Evolutionary conservation across 2,113 vertebrate species (phyloP).

Genomic region (Cyprinodon tularosa): DNA sequence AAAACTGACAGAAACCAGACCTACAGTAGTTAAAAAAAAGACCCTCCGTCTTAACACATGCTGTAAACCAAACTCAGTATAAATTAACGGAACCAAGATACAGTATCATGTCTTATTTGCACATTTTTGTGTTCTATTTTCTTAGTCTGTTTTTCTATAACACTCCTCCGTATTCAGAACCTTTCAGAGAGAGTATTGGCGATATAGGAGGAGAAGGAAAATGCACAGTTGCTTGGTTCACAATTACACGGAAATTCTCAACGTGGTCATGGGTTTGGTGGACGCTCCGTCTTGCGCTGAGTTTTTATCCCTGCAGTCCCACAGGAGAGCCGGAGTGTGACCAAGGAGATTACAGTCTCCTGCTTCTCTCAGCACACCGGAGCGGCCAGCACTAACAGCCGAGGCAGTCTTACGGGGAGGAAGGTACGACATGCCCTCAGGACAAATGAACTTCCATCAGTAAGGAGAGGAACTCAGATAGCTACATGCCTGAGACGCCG

Average conservation of each 20-base stretch:
- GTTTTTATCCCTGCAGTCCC: conserved; percentile 74
- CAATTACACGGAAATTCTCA: conserved; percentile 82
- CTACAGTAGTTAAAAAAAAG: too few relatives aligned
- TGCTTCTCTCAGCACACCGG: conserved; percentile 77
- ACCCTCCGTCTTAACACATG: too few relatives aligned
- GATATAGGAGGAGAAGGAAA: conserved; percentile 58
- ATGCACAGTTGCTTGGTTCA: conserved; percentile 62
- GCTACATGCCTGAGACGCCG: conserved; percentile 52
- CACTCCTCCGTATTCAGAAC: conserved; percentile 39
- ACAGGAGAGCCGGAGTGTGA: conserved; percentile 73
- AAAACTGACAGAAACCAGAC: too few relatives aligned
- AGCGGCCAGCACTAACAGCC: conserved; percentile 57
- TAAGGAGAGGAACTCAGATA: conserved; percentile 62
- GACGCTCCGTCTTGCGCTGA: conserved; percentile 66
- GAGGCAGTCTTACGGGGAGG: conserved; percentile 34
- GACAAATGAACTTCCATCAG: conserved; percentile 60
- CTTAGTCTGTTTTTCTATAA: conserved; percentile 45
- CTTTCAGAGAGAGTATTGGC: conserved; percentile 52
- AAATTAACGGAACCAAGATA: conserved; percentile 35
- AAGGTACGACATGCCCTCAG: conserved; percentile 32
- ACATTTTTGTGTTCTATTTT: conserved; percentile 49
- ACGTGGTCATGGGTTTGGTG: conserved; percentile 72
- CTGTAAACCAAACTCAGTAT: too few relatives aligned
- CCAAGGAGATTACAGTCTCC: conserved; percentile 75
- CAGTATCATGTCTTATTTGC: conserved; percentile 48